phyloP scores from a whole-genome alignment of 2,797 vertebrate species.

The Mormyrus proboscirostris region DNA sequence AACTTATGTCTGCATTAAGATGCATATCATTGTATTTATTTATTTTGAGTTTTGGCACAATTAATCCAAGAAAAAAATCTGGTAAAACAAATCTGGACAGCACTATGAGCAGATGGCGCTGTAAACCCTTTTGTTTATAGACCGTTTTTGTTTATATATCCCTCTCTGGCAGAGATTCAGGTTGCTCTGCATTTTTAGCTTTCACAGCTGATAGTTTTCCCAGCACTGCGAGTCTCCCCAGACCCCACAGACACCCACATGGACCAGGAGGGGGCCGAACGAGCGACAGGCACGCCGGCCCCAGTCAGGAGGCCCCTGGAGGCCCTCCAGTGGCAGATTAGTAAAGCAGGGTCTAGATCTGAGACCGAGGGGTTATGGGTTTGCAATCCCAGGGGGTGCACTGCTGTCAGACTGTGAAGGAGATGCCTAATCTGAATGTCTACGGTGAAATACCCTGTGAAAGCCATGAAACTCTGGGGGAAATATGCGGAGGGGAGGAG shows the following conservation, averaged over 20 bases:
- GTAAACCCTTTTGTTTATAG: slow-evolving; percentile 1
- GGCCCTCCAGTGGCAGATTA: not conserved
- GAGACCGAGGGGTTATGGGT: not conserved
- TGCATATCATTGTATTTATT: not conserved
- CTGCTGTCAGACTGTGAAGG: not conserved
- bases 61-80: not conserved
- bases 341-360: not conserved
- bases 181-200: not conserved
- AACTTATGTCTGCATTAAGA: not conserved
- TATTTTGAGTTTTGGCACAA: slow-evolving; percentile 10
- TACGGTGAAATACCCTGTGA: not conserved
- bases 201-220: slow-evolving; percentile 9
- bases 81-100: not conserved
- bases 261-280: not conserved
- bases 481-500: not conserved
- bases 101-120: not conserved
- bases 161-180: not conserved
- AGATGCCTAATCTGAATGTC: not conserved
- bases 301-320: not conserved
- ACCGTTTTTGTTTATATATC: not conserved
- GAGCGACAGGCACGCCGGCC: not conserved
- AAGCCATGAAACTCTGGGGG: not conserved
- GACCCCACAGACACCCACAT: slow-evolving; percentile 4
- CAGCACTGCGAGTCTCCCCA: not conserved
- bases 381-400: not conserved